phyloP scores from a whole-genome alignment of 1,140 invertebrate species.

The Zelostemma sp. region DNA sequence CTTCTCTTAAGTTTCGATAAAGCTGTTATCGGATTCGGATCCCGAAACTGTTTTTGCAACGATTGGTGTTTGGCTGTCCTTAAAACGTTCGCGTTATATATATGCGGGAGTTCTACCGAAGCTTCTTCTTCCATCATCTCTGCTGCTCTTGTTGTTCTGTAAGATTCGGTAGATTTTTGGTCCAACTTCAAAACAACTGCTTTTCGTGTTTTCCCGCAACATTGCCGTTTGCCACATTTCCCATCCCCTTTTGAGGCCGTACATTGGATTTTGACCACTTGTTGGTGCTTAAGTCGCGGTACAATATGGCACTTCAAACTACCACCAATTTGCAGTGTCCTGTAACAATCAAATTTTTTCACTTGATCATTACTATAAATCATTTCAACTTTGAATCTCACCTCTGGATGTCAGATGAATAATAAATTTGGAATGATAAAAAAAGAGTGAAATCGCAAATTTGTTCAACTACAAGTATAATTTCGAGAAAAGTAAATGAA shows the following conservation, averaged over 20 bases:
- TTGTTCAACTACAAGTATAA: too few species aligned
- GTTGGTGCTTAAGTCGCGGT: not conserved
- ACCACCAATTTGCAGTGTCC: constrained; percentile 21
- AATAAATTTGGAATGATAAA: too few species aligned
- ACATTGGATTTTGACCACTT: constrained; percentile 14
- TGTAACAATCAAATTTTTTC: too few species aligned
- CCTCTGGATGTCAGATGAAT: too few species aligned
- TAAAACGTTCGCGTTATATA: constrained; percentile 9
- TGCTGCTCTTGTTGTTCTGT: not conserved
- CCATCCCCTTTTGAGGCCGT: not conserved
- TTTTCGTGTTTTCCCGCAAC: constrained; percentile 4
- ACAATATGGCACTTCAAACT: not conserved
- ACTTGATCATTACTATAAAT: too few species aligned
- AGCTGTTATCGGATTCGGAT: constrained; percentile 13
- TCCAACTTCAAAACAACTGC: not conserved
- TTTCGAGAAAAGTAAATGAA: too few species aligned
- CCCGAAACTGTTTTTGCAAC: constrained; percentile 1
- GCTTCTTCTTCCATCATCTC: constrained; percentile 5
- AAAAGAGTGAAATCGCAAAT: too few species aligned
- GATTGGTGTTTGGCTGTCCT: constrained; percentile 4
- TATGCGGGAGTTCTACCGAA: constrained; percentile 3
- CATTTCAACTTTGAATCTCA: too few species aligned
- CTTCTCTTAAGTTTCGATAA: constrained; percentile 12
- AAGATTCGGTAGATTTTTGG: constrained; percentile 1
- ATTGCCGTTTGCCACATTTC: constrained; percentile 12